Base-by-base conservation (phyloP, 2,888 invertebrate genomes). In the Byasa hedistus region DNA sequence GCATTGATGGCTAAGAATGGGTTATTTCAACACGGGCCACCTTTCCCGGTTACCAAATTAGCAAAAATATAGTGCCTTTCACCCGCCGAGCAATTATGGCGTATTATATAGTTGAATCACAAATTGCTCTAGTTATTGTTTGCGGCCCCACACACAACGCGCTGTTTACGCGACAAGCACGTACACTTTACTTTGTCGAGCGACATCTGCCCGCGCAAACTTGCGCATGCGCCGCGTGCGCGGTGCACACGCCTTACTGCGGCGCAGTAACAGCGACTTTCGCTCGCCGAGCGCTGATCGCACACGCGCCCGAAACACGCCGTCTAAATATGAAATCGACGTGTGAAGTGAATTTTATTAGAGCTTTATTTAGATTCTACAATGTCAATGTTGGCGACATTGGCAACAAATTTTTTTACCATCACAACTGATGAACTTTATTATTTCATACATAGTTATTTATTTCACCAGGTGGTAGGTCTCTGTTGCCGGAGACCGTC, bases 111-210 rank as follows among this genome's bases (percentile, higher is more conserved):
- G 82, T 83, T 80, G 84, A 83, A 89, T 89, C 88, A 87, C 87
- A 89, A 90, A 88, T 89, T 87, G 83, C 82, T 81, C 85, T 82
- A 85, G 87, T 86, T 83, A 87, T 88, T 89, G 89, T 89, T 86
- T 83, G 80, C 88, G 89, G 59, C 89, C 89, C 89, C 91, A 90
- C 91, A 89, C 89, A 85, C 85, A 80, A 86, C 81, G 71, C 72
- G 75, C 74, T 91, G 91, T 91, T 91, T 91, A 91, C 82, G 80
- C 82, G 82, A 81, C 82, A 78, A 81, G 89, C 91, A 91, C 91
- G 91, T 89, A 82, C 89, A 76, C 76, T 81, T 86, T 89, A 91
- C 91, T 88, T 89, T 91, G 91, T 91, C 91, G 90, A 82, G 72
- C 73, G 82, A 86, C 89, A 90, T 89, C 87, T 86, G 87, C 80